phyloP scores from a whole-genome alignment of 2,113 vertebrate genomes.

The Illadopsis cleaveri region DNA sequence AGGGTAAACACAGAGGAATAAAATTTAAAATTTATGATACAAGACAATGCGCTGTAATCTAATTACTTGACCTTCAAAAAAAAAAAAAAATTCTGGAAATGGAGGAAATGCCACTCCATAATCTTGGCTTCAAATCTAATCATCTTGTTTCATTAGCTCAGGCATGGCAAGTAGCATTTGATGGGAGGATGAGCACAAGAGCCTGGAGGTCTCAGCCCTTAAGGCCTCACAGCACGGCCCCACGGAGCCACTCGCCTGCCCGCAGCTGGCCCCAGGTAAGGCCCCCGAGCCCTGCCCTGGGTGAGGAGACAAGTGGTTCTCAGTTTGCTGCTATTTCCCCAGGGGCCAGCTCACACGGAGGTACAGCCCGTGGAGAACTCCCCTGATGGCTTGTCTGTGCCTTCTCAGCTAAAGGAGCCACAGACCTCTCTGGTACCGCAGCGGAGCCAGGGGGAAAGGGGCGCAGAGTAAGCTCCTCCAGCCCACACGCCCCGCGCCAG shows the following conservation, averaged over 20 bases:
- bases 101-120: background rate
- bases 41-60: background rate
- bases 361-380: too few species aligned
- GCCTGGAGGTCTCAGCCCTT: background rate
- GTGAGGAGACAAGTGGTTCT: rapidly evolving
- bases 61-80: background rate
- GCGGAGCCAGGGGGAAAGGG: background rate
- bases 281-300: rapidly evolving
- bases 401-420: rapidly evolving
- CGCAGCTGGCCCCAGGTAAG: rapidly evolving
- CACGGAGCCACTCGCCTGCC: rapidly evolving
- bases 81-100: background rate
- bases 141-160: background rate
- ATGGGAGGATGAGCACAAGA: rapidly evolving
- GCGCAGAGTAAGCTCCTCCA: rapidly evolving
- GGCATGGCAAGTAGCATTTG: rapidly evolving
- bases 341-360: background rate
- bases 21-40: background rate
- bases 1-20: background rate
- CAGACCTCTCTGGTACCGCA: rapidly evolving
- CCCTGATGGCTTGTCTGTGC: rapidly evolving
- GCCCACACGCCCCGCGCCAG: rapidly evolving
- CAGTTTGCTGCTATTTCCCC: rapidly evolving
- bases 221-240: rapidly evolving
- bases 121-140: background rate